A percentile compares a stretch with the other conserved stretches of the same genome.
These are phyloP conservation scores for Lerema accius DNA, from an alignment of 1,140 invertebrate species.

Conservation along the genomic window DNA sequence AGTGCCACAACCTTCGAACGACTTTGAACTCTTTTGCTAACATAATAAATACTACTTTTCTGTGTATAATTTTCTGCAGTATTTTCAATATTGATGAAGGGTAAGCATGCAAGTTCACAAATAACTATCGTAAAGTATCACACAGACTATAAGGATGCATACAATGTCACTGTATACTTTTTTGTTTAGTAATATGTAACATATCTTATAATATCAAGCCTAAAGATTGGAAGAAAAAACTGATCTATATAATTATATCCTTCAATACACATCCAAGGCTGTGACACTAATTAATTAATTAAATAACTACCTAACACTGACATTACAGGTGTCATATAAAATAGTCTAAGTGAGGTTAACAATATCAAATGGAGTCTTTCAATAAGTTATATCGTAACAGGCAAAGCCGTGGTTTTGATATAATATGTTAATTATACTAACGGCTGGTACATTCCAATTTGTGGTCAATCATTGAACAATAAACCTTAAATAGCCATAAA, in stretches of 20 bases:
- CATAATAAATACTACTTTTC: too few species aligned
- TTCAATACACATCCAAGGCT: neutral
- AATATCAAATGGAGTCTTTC: slow-evolving; percentile 31
- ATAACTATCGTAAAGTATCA: too few species aligned
- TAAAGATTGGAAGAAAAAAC: too few species aligned
- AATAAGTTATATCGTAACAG: slow-evolving; percentile 22
- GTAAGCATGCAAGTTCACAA: too few species aligned
- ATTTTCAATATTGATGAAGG: too few species aligned
- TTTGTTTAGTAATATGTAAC: too few species aligned
- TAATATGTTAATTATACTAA: slow-evolving; percentile 12
- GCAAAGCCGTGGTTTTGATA: slow-evolving; percentile 12
- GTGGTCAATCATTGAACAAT: slow-evolving; percentile 1
- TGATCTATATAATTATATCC: neutral
- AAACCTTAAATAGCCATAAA: neutral
- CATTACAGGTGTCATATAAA: slow-evolving; percentile 30
- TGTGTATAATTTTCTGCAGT: too few species aligned
- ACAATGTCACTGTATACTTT: too few species aligned
- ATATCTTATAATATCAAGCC: neutral
- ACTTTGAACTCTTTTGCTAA: neutral
- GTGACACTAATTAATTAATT: slow-evolving; percentile 26
- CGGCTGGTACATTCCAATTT: slow-evolving; percentile 13
- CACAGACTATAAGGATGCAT: too few species aligned
- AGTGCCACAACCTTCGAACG: neutral
- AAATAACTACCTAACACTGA: slow-evolving; percentile 36
- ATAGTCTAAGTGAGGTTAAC: slow-evolving; percentile 25